phyloP scores from a whole-genome alignment of 1,140 invertebrate genomes.

The Cataglyphis hispanica region DNA sequence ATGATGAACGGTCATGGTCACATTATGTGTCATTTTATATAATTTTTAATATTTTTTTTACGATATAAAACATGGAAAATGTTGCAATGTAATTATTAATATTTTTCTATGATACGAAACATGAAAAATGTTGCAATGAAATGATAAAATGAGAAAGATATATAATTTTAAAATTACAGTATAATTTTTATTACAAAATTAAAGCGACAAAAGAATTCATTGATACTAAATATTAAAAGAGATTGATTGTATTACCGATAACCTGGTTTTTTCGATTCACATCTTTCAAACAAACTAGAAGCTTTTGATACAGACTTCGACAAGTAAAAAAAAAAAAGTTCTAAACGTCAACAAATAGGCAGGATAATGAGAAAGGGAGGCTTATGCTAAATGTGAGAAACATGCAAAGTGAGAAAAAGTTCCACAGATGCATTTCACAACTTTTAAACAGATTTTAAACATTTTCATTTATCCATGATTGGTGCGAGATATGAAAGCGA shows the following conservation, averaged over 20 bases:
- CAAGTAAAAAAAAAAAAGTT: constrained; percentile 22
- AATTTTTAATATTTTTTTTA: background rate
- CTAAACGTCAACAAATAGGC: constrained; percentile 45
- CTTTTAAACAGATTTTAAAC: constrained; percentile 71
- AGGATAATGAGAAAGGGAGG: background rate
- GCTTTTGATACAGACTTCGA: constrained; percentile 29
- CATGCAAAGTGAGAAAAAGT: constrained; percentile 77
- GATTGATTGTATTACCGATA: constrained; percentile 55
- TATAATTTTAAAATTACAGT: background rate
- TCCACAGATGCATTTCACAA: constrained; percentile 77
- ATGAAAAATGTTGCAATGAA: background rate
- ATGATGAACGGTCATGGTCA: background rate
- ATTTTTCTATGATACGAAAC: background rate
- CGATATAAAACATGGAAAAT: background rate
- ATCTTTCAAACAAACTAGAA: constrained; percentile 36
- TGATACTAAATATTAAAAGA: background rate
- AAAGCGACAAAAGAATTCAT: background rate
- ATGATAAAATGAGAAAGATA: background rate
- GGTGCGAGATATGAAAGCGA: constrained; percentile 74
- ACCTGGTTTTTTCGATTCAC: constrained; percentile 19
- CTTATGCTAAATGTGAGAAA: constrained; percentile 72
- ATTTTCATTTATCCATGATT: constrained; percentile 75
- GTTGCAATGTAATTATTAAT: no score
- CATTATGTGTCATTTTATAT: background rate
- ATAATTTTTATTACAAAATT: background rate